Base-by-base conservation (phyloP, 2,888 invertebrate species). In the Drepana falcataria region DNA sequence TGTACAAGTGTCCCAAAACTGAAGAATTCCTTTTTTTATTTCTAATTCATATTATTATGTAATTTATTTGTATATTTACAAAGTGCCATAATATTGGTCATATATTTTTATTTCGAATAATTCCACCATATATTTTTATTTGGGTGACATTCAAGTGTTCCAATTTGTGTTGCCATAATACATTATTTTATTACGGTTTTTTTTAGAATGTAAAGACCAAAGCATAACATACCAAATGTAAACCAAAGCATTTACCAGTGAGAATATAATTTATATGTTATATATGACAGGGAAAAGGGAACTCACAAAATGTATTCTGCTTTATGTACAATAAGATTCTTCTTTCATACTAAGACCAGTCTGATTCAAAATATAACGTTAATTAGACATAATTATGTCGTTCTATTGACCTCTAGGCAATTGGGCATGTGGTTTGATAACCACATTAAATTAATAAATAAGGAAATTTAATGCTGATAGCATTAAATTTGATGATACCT, bases 151-250 rank as follows among this genome's bases (percentile, higher is more conserved):
- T 48, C 54, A 55, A 53, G 49, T 7, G 67, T 77, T 82, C 77
- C 77, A 81, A 74, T 64, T 64, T 75, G 57, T 64, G 77, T 80
- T 81, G 81, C 81, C 80, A 83, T 82, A 72, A 59, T 64, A 53
- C 61, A 33, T 51, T 64, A 59, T 63, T 59, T 58, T 57, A 59
- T 54, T 60, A 52, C 51, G 34, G 34, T 57, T 59, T 60, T 55
- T 64, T 63, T 64, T 60, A 55, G 52, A 60, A 59, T 61, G 60
- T 58, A 64, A 21, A 58, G 58, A 65, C 68, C 63, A 64, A 68
- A 65, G 59, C 48, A 48, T 61, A 64, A 55, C 51, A 41, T 55
- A 72, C 68, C 65, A 69, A 71, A 70, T 64, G 55, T 60, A 63
- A 69, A 65, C 72, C 69, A 73, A 75, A 75, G 75, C 69, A 71